These are phyloP conservation scores for Aspidiotus destructor DNA, from an alignment of 2,888 invertebrate species.

Conservation along the genomic window DNA sequence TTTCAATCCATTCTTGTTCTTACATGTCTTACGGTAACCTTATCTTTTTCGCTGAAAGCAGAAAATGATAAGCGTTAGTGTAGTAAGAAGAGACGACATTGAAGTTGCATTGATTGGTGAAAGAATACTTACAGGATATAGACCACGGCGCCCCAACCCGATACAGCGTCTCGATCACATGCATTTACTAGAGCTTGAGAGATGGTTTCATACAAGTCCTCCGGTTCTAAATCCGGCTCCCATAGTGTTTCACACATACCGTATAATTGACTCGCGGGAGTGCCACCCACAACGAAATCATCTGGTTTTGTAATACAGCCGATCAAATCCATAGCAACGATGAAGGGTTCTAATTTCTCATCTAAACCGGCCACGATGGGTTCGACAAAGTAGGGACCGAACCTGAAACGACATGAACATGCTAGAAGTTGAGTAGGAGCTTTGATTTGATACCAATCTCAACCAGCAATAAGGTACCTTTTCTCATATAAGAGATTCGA, in stretches of 20 bases:
- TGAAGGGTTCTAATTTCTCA: conserved; percentile 73
- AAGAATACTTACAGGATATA: conserved; percentile 68
- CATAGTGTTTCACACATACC: conserved; percentile 97
- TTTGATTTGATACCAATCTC: no score
- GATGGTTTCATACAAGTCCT: conserved; percentile 91
- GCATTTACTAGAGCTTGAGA: conserved; percentile 93
- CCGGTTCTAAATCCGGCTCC: conserved; percentile 80
- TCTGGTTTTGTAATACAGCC: conserved; percentile 78
- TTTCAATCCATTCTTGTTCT: conserved; percentile 91
- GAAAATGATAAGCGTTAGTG: conserved; percentile 34
- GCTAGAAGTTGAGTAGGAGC: no score
- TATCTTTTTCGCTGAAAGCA: conserved; percentile 72
- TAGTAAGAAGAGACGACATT: background rate
- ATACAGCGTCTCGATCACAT: conserved; percentile 91
- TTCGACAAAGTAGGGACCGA: conserved; percentile 96
- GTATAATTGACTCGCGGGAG: conserved; percentile 76
- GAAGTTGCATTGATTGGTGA: no score
- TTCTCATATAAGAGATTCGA: conserved; percentile 92
- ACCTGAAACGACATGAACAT: conserved; percentile 47
- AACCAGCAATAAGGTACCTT: conserved; percentile 41
- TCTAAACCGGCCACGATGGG: conserved; percentile 92
- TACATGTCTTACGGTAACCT: conserved; percentile 75
- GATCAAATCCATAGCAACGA: conserved; percentile 92
- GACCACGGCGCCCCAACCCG: conserved; percentile 97
- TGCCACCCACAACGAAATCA: conserved; percentile 96